Base-by-base conservation (phyloP, 1,140 invertebrate species). In the Drosophila chauvacae region DNA sequence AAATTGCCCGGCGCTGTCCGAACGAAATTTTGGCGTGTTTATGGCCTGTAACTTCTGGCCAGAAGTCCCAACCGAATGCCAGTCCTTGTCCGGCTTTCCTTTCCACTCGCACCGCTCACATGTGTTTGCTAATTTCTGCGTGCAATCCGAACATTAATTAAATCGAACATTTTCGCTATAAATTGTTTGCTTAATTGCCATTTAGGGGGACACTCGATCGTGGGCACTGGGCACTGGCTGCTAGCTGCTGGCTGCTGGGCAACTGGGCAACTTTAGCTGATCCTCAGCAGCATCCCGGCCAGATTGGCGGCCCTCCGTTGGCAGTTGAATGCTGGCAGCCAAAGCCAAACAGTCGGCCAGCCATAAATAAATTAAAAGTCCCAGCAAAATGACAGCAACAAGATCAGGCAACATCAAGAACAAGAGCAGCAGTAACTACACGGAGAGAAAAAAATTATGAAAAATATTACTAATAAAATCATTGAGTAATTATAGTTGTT, bases 161-260 rank as follows among this genome's bases (percentile, higher is more conserved):
- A 90, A 88, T 76, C 66, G 62, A 90, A 90, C 85, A 88, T 88
- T 88, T 88, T 69, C 53, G 86, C 85, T 76, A 88, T 88, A 88
- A 88, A 88, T 88, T 88, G 85, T 90, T 90, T 90, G 85, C 85
- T 88, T 88, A 88, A 88, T 88, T 88, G 85, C 85, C 85, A 90
- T 88, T 90, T 88, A 85, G 81, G 85, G 65, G 74, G 63, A 70
- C 69, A 59, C 53, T 48, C 64, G 37, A 68, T 47, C 23, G 30
- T 61, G 66, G 42, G 47, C 37, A 48, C 56, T 65, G 64, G 60
- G 48, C 44, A 44, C 50, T 59, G 39, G 42, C 7, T 28, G 28
- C 63, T 47, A 26, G 7, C 28, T 61, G 42, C 30, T 44, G 23
- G 10, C 20, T 62, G 16, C 26, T 42, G 50, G 35, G 55, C 20